Percentiles rank a stretch among this genome's conserved stretches.
These are phyloP conservation scores for Polypedilum vanderplanki DNA, from an alignment of 1,140 invertebrate species.

Conservation along the genomic window DNA sequence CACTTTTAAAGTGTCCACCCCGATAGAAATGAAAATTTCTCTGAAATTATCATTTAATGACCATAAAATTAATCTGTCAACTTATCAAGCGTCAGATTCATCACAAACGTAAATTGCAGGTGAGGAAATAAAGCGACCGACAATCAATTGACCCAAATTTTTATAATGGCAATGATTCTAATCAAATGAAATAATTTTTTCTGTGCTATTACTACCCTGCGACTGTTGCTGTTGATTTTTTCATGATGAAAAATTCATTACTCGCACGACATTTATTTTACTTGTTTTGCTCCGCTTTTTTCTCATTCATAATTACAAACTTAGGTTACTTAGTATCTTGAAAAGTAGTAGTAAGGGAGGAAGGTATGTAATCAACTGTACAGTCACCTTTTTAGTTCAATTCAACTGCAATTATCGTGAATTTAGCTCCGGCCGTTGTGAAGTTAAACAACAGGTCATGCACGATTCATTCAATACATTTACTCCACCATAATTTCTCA, in stretches of 20 bases:
- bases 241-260: background rate
- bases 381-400: background rate
- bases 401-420: conserved; percentile 16
- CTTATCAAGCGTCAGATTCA: no score
- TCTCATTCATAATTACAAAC: background rate
- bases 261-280: background rate
- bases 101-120: no score
- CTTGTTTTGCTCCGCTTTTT: background rate
- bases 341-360: background rate
- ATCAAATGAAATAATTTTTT: background rate
- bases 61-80: no score
- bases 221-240: no score
- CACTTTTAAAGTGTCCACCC: no score
- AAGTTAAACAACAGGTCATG: conserved; percentile 26
- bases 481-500: background rate
- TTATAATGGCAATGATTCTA: background rate
- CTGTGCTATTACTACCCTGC: no score
- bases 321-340: background rate
- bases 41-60: no score
- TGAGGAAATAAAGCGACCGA: background rate
- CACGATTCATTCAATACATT: background rate
- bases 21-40: no score
- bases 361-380: conserved; percentile 1
- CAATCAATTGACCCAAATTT: conserved; percentile 12
- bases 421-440: background rate